Percentiles rank a stretch among this genome's conserved stretches.
Conservation (phyloP, 2,797 vertebrate genomes). For the Xyrichtys novacula region DNA sequence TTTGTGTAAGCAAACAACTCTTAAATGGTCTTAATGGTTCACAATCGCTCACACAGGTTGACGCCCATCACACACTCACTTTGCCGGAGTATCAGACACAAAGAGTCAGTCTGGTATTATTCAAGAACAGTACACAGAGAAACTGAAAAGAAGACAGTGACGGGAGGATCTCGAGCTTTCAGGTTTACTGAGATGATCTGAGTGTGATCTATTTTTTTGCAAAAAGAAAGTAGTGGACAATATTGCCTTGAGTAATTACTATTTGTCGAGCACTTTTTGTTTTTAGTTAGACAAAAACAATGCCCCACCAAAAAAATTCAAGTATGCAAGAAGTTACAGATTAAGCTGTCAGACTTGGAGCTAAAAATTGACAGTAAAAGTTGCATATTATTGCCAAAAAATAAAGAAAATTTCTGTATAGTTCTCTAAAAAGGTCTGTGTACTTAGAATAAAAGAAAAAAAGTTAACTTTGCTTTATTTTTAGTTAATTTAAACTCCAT, state of each 20-base stretch:
- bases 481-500: too few species aligned
- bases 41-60: conserved; percentile 23
- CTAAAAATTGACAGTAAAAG: background rate
- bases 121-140: background rate
- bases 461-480: too few species aligned
- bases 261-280: background rate
- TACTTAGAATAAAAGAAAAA: too few species aligned
- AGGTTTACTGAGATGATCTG: too few species aligned
- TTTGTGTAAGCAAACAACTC: conserved; percentile 78
- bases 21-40: conserved; percentile 2
- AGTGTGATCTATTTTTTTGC: conserved; percentile 56
- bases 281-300: conserved; percentile 1
- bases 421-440: too few species aligned
- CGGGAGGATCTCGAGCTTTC: background rate
- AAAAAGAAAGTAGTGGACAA: too few species aligned
- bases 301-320: conserved; percentile 19
- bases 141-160: background rate
- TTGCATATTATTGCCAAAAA: background rate
- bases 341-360: background rate
- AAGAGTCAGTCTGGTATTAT: background rate
- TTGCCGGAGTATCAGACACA: background rate
- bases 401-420: background rate
- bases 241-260: too few species aligned
- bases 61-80: conserved; percentile 32
- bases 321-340: background rate